Evolutionary conservation across 2,113 vertebrate species (phyloP), one percentile per base, ranked within the genome.

Genomic region (Passer montanus): DNA sequence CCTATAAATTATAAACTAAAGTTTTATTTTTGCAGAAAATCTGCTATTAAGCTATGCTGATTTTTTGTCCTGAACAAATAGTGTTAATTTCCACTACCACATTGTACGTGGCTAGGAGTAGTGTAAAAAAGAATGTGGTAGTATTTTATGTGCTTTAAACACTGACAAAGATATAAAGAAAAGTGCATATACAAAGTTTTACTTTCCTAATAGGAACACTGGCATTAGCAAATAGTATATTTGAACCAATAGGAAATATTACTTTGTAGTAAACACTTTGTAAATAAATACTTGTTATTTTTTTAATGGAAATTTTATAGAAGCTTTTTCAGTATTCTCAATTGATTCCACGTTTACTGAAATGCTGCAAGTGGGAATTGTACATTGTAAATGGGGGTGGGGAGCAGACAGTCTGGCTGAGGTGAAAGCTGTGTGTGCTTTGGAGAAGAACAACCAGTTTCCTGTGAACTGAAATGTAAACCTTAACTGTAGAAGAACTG

Each of bases 281-380:
- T 98, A 98, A 97, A 98, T 97, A 98, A 98, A 98, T 97, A 89
- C 92, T 76, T 89, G 73, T 94, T 98, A 98, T 98, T 98, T 98
- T 98, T 98, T 96, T 97, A 98, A 96, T 94, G 96, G 91, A 97
- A 97, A 97, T 98, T 98, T 98, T 98, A 98, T 97, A 98, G 97
- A 98, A 93, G 94, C 95, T 98, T 98, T 97, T 98, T 98, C 97
- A 98, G 94, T 98, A 98, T 84, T 94, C 94, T 84, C 96, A 63
- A 19, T 67, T 95, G 90, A 96, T 94, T 72, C 90, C 83, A 50
- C 70, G 85, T 97, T 97, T 98, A 93, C 95, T 97, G 95, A 97
- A 95, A 95, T 89, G 94, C 96, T 97, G 96, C 95, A 85, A 66
- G 9, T 89, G 82, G 76, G 79, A 74, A 89, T 4, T 68, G 50